phyloP scores from a whole-genome alignment of 37 sponge, comb jelly and placozoan genomes.

The Geodia barretti region DNA sequence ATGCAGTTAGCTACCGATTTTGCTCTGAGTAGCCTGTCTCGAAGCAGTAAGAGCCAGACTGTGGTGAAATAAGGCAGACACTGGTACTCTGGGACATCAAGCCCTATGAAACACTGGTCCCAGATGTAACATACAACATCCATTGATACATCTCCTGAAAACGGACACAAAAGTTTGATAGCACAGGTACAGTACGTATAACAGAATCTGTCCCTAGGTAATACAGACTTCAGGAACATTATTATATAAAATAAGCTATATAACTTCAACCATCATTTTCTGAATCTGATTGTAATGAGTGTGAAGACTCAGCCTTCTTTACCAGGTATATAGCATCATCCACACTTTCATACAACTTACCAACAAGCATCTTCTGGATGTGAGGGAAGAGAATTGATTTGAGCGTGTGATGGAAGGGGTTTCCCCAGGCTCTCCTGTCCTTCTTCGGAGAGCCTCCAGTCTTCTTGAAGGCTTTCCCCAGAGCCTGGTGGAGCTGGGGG shows the following conservation, averaged over 20 bases:
- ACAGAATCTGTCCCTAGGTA: too few species aligned
- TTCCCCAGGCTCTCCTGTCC: neutral
- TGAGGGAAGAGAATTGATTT: conserved; percentile 10
- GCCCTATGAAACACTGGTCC: conserved; percentile 54
- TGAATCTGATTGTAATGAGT: neutral
- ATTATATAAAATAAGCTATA: neutral
- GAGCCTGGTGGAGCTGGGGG: conserved; percentile 1
- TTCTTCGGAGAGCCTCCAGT: neutral
- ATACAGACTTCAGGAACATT: too few species aligned
- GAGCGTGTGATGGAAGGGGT: conserved; percentile 3
- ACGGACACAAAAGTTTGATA: neutral
- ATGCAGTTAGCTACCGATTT: neutral
- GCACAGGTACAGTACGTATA: neutral
- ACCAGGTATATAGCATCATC: neutral
- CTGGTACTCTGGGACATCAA: conserved; percentile 28
- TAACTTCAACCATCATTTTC: too few species aligned
- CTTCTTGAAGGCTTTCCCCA: neutral
- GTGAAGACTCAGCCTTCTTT: too few species aligned
- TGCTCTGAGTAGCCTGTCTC: conserved; percentile 1
- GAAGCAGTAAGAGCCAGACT: conserved; percentile 21
- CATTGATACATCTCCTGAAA: conserved; percentile 40
- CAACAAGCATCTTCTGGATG: conserved; percentile 44
- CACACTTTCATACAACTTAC: neutral
- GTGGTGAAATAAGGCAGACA: conserved; percentile 38
- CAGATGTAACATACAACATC: conserved; percentile 30